Evolutionary conservation across 2,113 vertebrate genomes (phyloP), one percentile per base, ranked within the genome.

Genomic region (Plestiodon gilberti): DNA sequence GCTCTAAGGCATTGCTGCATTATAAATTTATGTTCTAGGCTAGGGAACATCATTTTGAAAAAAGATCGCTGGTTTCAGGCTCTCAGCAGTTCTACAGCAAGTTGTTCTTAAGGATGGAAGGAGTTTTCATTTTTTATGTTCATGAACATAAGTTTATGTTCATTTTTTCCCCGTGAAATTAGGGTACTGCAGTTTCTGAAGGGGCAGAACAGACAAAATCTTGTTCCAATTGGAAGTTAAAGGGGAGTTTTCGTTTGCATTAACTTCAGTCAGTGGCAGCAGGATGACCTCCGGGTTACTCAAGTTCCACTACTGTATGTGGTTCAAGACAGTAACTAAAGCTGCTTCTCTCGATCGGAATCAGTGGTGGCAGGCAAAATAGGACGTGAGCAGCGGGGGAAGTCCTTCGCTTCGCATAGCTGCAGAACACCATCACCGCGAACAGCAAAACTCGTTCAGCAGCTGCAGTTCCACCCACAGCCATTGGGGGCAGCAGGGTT

Each of bases 191-290:
- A 40, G 25, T 22, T 83, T n/a, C 23, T 10, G 0, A 0, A 14
- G 11, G 0, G 0, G 1, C 23, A 83, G 55, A 40, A 3, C 23
- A 13, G 30, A 78, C 10, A 18, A 3, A 59, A 35, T 73, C 70
- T 6, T 33, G 22, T 40, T 73, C 70, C 35, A 17, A 40, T 20
- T 65, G 73, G 23, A 15, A 30, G 14, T 33, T 33, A n/a, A n/a
- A 17, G n/a, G n/a, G n/a, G 30, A 18, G 20, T 77, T 55, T n/a
- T n/a, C n/a, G n/a, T 7, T 77, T 77, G 28, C 14, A 30, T n/a
- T 77, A n/a, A 55, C 43, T 55, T n/a, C n/a, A n/a, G n/a, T 78
- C 30, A 8, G 2, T 78, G 52, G 75, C 52, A 78, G 52, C 2
- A 30, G 6, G n/a, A 57, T 18, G n/a, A n/a, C n/a, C n/a, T n/a